Percentiles rank a stretch among this genome's conserved stretches.
phyloP scores from a whole-genome alignment of 2,888 invertebrate species.

The Nebria brevicollis region DNA sequence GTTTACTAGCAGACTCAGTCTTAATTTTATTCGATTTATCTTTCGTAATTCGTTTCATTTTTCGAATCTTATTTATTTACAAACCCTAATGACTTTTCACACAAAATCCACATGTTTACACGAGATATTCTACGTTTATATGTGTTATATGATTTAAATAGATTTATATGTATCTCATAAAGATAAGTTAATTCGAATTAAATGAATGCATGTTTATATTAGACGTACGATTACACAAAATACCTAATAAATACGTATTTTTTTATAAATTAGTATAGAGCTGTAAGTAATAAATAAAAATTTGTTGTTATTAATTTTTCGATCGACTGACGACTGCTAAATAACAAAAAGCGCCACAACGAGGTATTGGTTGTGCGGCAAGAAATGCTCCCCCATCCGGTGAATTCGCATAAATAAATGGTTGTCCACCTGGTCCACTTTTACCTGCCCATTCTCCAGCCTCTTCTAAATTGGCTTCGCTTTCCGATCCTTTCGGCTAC shows the following conservation, averaged over 20 bases:
- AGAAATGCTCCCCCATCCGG: constrained; percentile 70
- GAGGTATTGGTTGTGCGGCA: constrained; percentile 67
- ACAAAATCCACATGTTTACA: no score
- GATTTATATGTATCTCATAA: neutral
- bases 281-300: no score
- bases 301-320: constrained; percentile 16
- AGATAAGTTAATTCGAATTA: no score
- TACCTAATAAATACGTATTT: no score
- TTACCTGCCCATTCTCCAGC: constrained; percentile 50
- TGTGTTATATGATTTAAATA: neutral
- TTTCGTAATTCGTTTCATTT: constrained; percentile 39
- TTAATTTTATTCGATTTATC: constrained; percentile 31
- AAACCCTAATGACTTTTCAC: neutral
- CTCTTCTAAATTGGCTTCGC: constrained; percentile 49
- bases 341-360: constrained; percentile 70
- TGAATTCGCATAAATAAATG: constrained; percentile 65
- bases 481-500: constrained; percentile 58
- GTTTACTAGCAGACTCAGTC: constrained; percentile 9
- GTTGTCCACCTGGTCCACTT: constrained; percentile 52
- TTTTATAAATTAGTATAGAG: no score
- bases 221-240: no score
- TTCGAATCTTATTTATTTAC: neutral
- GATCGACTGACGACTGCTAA: constrained; percentile 63
- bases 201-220: no score
- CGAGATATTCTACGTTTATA: no score